Evolutionary conservation across 2,888 invertebrate genomes (phyloP).

Genomic region (Acrocera orbiculus): DNA sequence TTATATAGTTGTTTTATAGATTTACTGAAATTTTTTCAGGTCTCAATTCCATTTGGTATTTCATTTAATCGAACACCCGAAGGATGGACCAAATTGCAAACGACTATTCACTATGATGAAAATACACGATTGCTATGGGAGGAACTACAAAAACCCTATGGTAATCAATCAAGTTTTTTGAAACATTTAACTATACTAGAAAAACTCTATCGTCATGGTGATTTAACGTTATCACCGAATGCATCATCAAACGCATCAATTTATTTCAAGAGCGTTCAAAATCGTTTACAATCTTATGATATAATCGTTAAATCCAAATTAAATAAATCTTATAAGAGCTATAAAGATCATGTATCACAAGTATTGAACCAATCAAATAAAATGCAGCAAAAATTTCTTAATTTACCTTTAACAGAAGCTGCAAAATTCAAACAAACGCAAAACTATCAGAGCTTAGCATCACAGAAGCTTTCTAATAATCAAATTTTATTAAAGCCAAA

Average conservation of each 20-base stretch:
- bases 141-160: conserved; percentile 68
- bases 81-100: conserved; percentile 68
- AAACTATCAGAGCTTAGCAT: too few species aligned
- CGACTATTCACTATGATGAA: conserved; percentile 61
- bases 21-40: too few species aligned
- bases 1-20: too few species aligned
- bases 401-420: too few species aligned
- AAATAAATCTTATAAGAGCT: too few species aligned
- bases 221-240: conserved; percentile 51
- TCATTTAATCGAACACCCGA: conserved; percentile 46
- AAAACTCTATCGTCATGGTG: conserved; percentile 68
- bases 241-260: conserved; percentile 57
- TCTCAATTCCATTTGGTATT: conserved; percentile 53
- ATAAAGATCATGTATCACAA: too few species aligned
- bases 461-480: too few species aligned
- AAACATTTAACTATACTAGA: conserved; percentile 64
- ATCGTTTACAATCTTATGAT: conserved; percentile 59
- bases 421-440: too few species aligned
- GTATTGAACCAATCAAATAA: too few species aligned
- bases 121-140: conserved; percentile 70
- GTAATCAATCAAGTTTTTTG: conserved; percentile 71
- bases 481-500: too few species aligned
- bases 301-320: too few species aligned
- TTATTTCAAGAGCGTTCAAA: conserved; percentile 65
- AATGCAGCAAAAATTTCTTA: too few species aligned